phyloP scores from a whole-genome alignment of 2,888 invertebrate genomes.

The Amorpha juglandis region DNA sequence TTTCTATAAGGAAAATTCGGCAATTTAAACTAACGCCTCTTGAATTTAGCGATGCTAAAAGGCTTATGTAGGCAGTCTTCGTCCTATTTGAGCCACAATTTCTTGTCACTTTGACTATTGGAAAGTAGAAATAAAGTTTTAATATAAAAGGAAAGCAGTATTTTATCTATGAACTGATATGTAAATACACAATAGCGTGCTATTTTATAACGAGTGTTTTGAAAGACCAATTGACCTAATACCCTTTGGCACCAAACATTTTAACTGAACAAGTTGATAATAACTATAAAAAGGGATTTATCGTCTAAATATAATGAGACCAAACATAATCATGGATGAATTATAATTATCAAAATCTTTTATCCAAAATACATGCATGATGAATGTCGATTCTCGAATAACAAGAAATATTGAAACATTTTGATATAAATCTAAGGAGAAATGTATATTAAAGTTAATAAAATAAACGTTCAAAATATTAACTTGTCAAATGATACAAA shows the following conservation, averaged over 20 bases:
- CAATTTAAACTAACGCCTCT: slow-evolving; percentile 1
- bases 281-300: no score
- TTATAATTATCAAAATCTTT: no score
- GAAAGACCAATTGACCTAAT: not conserved
- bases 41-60: not conserved
- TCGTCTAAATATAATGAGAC: no score
- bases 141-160: not conserved
- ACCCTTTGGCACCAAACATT: no score
- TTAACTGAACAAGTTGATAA: no score
- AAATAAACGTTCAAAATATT: not conserved
- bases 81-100: not conserved
- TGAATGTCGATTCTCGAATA: no score
- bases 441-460: no score
- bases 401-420: no score
- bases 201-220: not conserved
- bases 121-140: not conserved
- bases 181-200: not conserved
- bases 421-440: not conserved
- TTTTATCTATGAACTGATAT: not conserved
- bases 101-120: not conserved
- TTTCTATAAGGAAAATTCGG: slow-evolving; percentile 1
- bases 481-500: not conserved
- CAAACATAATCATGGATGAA: no score
- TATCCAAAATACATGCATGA: no score
- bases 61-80: not conserved